Base-by-base conservation (phyloP, 2,888 invertebrate species). In the Yponomeuta sedellus region DNA sequence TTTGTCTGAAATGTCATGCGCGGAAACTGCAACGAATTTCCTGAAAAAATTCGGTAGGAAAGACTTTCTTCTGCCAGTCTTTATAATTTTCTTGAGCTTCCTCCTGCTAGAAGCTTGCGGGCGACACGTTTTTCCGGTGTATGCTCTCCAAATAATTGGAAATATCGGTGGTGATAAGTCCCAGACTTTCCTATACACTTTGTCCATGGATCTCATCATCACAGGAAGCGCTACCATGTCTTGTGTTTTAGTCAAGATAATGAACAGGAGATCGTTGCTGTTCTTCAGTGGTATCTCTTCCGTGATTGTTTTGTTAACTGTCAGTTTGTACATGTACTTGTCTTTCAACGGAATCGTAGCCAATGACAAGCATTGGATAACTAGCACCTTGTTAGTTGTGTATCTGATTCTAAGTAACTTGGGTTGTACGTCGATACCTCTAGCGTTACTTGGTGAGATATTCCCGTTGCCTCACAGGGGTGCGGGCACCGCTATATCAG, bases 391-490 rank as follows among this genome's bases (percentile, higher is more conserved):
- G 12, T 82, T 85, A 25, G 73, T 75, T 0, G 28, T 76, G 0
- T 86, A 80, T 68, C 83, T 84, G 61, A 72, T 84, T 20, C 67
- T 85, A 20, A 75, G 75, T 0, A 88, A 86, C 69, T 76, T 86
- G 22, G 88, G 86, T 1, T 82, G 84, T 65, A 79, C 83, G 8
- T 78, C 83, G 0, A 83, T 87, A 66, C 81, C 87, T 1, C 67
- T 84, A 19, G 79, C 80, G 2, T 73, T 87, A 16, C 67, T 84
- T 34, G 88, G 88, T 0, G 88, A 88, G 70, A 67, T 87, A 6
- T 82, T 81, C 57, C 87, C 87, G 0, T 74, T 87, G 58, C 77
- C 73, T 0, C 82, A 86, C 66, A 79, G 81, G 71, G 80, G 79
- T 10, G 75, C 75, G 1, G 86, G 85, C 0, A 74, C 79, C 11